Percentiles rank a stretch among this genome's conserved stretches.
Evolutionary conservation across 1,140 invertebrate species (phyloP).

Genomic region (Amphibalanus amphitrite): DNA sequence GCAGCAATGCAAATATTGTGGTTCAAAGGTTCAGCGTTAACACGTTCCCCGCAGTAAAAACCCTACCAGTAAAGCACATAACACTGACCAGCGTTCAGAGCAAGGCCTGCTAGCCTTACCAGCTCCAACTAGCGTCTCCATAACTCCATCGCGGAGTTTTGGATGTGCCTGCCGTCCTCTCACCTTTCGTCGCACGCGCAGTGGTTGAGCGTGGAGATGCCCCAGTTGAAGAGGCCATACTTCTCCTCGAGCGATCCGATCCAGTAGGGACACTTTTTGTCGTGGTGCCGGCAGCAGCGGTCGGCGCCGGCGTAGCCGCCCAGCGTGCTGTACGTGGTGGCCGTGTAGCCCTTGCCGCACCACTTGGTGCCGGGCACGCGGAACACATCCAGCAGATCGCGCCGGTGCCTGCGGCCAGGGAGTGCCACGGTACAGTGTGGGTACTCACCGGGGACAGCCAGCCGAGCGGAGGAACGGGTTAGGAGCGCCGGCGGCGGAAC

Average conservation of each 20-base stretch:
- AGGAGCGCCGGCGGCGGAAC: too few species aligned
- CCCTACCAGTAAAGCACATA: too few species aligned
- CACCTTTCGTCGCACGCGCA: constrained; percentile 75
- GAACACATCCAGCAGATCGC: constrained; percentile 40
- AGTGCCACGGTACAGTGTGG: too few species aligned
- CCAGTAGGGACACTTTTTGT: constrained; percentile 57
- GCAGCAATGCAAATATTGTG: too few species aligned
- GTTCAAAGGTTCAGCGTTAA: too few species aligned
- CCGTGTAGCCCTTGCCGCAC: constrained; percentile 65
- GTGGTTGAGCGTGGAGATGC: constrained; percentile 66
- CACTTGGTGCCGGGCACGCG: constrained; percentile 65
- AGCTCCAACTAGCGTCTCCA: too few species aligned
- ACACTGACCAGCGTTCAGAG: too few species aligned
- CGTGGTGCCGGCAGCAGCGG: constrained; percentile 64
- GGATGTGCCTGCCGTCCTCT: too few species aligned
- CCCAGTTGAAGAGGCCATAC: constrained; percentile 64
- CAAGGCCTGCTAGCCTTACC: too few species aligned
- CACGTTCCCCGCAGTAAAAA: too few species aligned
- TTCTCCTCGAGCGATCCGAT: constrained; percentile 55
- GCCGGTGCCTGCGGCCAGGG: constrained; percentile 26
- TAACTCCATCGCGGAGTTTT: too few species aligned
- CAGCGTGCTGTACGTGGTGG: constrained; percentile 50
- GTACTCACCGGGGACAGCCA: neutral
- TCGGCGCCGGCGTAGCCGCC: constrained; percentile 58
- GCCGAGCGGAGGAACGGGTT: too few species aligned